Base-by-base conservation (phyloP, 2,113 vertebrate genomes). In the Barbus barbus region DNA sequence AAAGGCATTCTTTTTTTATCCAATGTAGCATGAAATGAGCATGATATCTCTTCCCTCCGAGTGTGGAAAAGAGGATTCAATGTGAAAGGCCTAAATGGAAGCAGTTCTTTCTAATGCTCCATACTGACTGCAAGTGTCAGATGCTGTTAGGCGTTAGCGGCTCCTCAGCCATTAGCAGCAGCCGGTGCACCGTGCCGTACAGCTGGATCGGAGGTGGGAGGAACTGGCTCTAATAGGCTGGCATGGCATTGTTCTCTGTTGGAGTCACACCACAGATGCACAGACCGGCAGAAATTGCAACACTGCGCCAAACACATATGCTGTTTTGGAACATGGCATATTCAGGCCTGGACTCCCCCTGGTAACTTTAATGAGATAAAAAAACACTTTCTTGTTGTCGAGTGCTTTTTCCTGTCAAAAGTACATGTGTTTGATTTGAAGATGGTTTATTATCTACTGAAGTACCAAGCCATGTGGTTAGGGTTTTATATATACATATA, bases 71-170 rank as follows among this genome's bases (percentile, higher is more conserved):
- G 53, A 16, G 80, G 84, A 86, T 87, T 84, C 78, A 84, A 3
- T 13, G 84, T 83, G 82, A 88, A 87, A 86, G 84, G 79, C 51
- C 86, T 85, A 87, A 85, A 86, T 84, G 84, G 86, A 91, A 90
- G 82, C 56, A 51, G 36, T 86, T 88, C 85, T 74, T 72, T 79
- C 77, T 65, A 53, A 36, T 56, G 78, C 84, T 80, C 20, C 76
- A 31, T 56, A 53, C 82, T 89, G 33, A 48, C 33, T 69, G 44
- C 78, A 83, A 84, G 81, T 90, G 81, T 83, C 53, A 76, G 36
- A 26, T 88, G 81, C 77, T 78, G 79, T 87, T 86, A 86, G 56
- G 83, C 48, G 48, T 86, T 44, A 84, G 84, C 71, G 16, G 26
- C 61, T 46, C 16, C 46, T 56, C 44, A 28, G 44, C 72, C 51